Evolutionary conservation across 2,797 vertebrate species (phyloP).

Genomic region (Sebastes diaconus): DNA sequence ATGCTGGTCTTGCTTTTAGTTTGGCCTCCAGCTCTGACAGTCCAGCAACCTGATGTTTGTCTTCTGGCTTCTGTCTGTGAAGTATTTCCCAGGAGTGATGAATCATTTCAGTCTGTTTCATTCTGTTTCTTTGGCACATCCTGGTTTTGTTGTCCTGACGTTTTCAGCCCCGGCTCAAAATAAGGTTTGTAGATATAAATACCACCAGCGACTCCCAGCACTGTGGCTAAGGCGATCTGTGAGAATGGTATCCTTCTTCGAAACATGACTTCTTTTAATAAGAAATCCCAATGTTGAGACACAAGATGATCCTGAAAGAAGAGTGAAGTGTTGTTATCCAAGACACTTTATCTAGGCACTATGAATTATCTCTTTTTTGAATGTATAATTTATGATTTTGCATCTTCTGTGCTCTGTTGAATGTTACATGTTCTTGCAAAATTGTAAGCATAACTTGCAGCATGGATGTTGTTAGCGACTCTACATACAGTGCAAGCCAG

Average conservation of each 20-base stretch:
- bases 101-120: conserved; percentile 32
- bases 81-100: background rate
- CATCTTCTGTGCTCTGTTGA: conserved; percentile 1
- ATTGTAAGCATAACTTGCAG: background rate
- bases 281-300: background rate
- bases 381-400: background rate
- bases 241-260: conserved; percentile 77
- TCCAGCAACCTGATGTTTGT: background rate
- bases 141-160: conserved; percentile 28
- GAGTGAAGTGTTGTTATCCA: conserved; percentile 6
- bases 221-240: conserved; percentile 77
- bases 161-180: conserved; percentile 73
- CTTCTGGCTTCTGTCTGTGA: background rate
- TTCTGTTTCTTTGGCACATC: conserved; percentile 50
- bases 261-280: conserved; percentile 65
- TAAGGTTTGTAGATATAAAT: conserved; percentile 90
- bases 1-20: background rate
- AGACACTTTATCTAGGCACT: background rate
- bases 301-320: conserved; percentile 44
- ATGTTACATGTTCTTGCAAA: conserved; percentile 26
- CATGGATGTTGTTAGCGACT: background rate
- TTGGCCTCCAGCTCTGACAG: conserved; percentile 7
- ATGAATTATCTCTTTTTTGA: background rate
- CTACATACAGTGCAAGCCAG: background rate
- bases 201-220: conserved; percentile 87